Evolutionary conservation across 2,888 invertebrate species (phyloP), one percentile per base, ranked within the genome.

Genomic region (Aporophyla nigra): DNA sequence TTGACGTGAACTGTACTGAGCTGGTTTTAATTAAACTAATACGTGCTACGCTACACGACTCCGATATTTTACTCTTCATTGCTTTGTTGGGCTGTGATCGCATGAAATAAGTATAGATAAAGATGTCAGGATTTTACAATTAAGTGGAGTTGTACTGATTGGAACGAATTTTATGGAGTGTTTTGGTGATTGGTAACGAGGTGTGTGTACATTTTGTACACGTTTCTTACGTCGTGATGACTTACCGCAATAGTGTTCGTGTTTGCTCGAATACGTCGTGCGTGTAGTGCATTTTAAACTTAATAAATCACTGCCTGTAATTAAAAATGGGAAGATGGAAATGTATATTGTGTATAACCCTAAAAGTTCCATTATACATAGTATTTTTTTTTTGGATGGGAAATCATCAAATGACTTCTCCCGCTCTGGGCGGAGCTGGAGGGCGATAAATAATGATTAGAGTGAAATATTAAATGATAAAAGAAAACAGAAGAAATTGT

Each of bases 21-120:
- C 71, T 54, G 24, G 54, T 86, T 86, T 85, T 86, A 88, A 86
- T 86, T 82, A 82, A 88, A 80, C 76, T 83, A 83, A 88, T 86
- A 85, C 83, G 83, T 82, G 79, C 79, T 63, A 71, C 85, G 82
- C 78, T 77, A 86, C 88, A 88, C 88, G 87, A 85, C 58, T 75
- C 46, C 59, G 71, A 80, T 87, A 88, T 81, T 85, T 85, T 72
- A 88, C 78, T 81, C 80, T 77, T 78, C 84, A 76, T 75, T 78
- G 84, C 49, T 80, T 65, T 76, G 70, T 82, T 87, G 80, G 67
- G 67, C 69, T 65, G 67, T 58, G 61, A 73, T 74, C 53, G 53
- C 59, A 72, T 71, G 71, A 24, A 66, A 71, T 49, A 62, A 53
- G 24, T 65, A 12, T 33, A 62, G 51, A 63, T 66, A 71, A 71